These are phyloP conservation scores for Falco columbarius DNA, from an alignment of 2,797 vertebrate species.

Conservation along the genomic window DNA sequence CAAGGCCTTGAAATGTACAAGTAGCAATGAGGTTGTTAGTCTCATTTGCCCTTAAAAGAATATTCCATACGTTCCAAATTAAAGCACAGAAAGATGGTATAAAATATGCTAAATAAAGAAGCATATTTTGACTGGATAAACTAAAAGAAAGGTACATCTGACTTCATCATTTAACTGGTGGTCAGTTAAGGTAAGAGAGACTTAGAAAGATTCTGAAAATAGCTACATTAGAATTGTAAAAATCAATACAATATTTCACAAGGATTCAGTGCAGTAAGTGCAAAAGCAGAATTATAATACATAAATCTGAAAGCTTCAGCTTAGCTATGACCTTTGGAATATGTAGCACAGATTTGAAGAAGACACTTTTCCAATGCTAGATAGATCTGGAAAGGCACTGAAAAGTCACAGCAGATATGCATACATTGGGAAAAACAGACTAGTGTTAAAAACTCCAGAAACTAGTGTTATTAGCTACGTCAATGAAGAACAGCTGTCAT, in stretches of 20 bases:
- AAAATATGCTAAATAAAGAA: not conserved
- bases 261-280: not conserved
- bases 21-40: not conserved
- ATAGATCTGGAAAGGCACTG: constrained; percentile 43
- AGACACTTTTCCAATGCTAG: not conserved
- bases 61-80: not conserved
- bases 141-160: not conserved
- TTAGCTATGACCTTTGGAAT: constrained; percentile 9
- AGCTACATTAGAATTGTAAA: constrained; percentile 1
- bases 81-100: not conserved
- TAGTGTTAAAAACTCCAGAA: not conserved
- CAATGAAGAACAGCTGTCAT: constrained; percentile 13
- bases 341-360: not conserved
- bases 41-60: not conserved
- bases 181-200: not conserved
- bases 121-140: not conserved
- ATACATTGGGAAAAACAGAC: not conserved
- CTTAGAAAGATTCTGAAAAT: not conserved
- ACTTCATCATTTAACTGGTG: not conserved
- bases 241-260: constrained; percentile 21
- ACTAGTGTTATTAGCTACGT: constrained; percentile 20
- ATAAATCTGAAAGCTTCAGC: not conserved
- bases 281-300: not conserved
- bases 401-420: not conserved
- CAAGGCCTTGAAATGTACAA: not conserved